Conservation (phyloP, 2,888 invertebrate species). For the Apodemia mormo region DNA sequence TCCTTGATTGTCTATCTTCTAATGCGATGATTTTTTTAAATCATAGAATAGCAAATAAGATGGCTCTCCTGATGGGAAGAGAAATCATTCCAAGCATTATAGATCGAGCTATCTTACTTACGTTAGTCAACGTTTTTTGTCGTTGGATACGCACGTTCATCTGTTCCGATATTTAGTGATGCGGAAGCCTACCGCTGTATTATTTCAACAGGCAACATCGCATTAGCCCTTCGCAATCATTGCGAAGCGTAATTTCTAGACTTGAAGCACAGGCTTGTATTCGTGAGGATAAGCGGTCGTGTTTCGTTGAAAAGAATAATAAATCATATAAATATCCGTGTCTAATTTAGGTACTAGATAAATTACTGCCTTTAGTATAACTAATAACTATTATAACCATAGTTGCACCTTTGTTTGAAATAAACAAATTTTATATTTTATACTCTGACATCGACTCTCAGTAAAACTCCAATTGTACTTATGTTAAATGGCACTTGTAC, state of each 20-base stretch:
- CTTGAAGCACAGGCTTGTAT: constrained; percentile 24
- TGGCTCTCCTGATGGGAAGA: no score
- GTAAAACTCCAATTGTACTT: no score
- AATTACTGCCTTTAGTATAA: neutral
- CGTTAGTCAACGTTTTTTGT: neutral
- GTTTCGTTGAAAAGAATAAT: constrained; percentile 15
- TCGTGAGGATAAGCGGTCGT: constrained; percentile 17
- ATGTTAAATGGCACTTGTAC: no score
- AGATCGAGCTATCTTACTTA: no score
- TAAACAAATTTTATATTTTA: no score
- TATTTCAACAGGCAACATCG: constrained; percentile 65
- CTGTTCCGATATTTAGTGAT: constrained; percentile 45
- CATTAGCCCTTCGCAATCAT: constrained; percentile 70
- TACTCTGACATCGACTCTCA: no score
- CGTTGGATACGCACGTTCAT: neutral
- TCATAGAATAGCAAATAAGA: no score
- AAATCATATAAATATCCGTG: constrained; percentile 10
- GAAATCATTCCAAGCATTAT: no score
- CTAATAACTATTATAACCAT: neutral
- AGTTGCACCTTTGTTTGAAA: neutral
- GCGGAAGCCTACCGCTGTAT: constrained; percentile 69
- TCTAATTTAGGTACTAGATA: constrained; percentile 6
- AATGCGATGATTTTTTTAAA: no score
- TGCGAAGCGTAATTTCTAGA: constrained; percentile 70
- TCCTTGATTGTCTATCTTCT: no score